Evolutionary conservation across 2,113 vertebrate genomes (phyloP).

Genomic region (Quiscalus mexicanus): DNA sequence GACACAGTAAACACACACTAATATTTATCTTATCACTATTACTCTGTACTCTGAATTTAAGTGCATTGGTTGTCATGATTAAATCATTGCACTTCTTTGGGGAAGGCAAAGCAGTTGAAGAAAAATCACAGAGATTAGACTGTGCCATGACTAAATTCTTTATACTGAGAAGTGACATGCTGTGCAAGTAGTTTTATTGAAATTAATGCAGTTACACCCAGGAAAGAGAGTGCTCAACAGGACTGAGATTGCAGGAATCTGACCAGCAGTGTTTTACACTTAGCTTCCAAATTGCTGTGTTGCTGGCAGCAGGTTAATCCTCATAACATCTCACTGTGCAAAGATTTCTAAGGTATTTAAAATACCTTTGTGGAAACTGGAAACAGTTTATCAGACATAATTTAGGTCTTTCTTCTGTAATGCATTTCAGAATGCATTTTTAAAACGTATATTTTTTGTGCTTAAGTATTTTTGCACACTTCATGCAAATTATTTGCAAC

Average conservation of each 20-base stretch:
- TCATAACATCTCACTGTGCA: background rate
- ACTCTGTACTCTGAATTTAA: background rate
- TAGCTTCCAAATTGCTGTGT: constrained; percentile 17
- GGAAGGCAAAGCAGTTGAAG: background rate
- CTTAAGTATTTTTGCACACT: background rate
- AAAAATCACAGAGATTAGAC: constrained; percentile 2
- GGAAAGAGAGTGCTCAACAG: background rate
- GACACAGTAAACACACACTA: background rate
- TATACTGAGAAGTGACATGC: background rate
- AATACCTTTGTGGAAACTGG: background rate
- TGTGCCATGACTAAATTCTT: background rate
- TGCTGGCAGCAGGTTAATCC: constrained; percentile 33
- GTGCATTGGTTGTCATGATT: background rate
- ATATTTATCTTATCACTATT: background rate
- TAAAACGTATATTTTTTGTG: background rate
- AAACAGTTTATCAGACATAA: background rate
- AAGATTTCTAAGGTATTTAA: background rate
- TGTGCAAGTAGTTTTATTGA: constrained; percentile 27
- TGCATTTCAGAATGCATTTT: background rate
- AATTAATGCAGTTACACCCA: constrained; percentile 27
- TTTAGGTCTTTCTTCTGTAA: background rate
- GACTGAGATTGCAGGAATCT: background rate
- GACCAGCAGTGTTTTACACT: constrained; percentile 5
- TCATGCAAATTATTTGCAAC: background rate
- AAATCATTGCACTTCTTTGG: background rate